A percentile compares a stretch with the other conserved stretches of the same genome.
These are phyloP conservation scores for Caranx melampygus DNA, from an alignment of 2,113 vertebrate species.

Conservation along the genomic window DNA sequence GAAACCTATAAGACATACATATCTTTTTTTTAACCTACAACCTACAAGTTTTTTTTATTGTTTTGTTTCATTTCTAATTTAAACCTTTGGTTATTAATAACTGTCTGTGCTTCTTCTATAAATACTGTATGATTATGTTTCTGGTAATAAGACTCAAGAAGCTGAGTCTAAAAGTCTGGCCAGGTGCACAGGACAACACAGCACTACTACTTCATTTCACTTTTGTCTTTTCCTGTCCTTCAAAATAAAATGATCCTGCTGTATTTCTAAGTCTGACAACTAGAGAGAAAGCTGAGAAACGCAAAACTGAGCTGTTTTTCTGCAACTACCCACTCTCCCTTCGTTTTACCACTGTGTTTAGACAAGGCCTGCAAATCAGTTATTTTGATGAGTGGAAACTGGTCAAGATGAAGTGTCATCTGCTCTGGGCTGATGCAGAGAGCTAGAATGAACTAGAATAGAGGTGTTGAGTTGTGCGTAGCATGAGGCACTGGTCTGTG, in stretches of 20 bases:
- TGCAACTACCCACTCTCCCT: background rate
- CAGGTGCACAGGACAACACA: slow-evolving; percentile 1
- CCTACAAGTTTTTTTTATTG: background rate
- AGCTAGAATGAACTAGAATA: slow-evolving; percentile 22
- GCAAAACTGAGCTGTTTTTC: background rate
- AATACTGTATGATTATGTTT: background rate
- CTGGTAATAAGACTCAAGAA: slow-evolving; percentile 17
- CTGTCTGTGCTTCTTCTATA: slow-evolving; percentile 2
- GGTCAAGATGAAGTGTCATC: slow-evolving; percentile 10
- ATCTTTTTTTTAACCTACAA: slow-evolving; percentile 14
- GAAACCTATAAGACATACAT: slow-evolving; percentile 13
- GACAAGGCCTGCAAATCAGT: slow-evolving; percentile 2
- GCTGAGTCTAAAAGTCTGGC: slow-evolving; percentile 21
- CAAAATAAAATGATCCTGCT: slow-evolving; percentile 9
- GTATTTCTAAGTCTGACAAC: background rate
- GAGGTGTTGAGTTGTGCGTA: slow-evolving; percentile 68
- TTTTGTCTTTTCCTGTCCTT: background rate
- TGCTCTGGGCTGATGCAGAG: slow-evolving; percentile 22
- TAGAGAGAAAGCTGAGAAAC: background rate
- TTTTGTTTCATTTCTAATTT: background rate
- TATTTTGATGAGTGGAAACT: slow-evolving; percentile 13
- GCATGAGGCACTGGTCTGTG: slow-evolving; percentile 57
- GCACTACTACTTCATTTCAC: background rate
- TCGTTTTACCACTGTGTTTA: background rate
- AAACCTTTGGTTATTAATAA: slow-evolving; percentile 33